These are phyloP conservation scores for Agrilus cyanescens DNA, from an alignment of 2,888 invertebrate species.

Conservation along the genomic window DNA sequence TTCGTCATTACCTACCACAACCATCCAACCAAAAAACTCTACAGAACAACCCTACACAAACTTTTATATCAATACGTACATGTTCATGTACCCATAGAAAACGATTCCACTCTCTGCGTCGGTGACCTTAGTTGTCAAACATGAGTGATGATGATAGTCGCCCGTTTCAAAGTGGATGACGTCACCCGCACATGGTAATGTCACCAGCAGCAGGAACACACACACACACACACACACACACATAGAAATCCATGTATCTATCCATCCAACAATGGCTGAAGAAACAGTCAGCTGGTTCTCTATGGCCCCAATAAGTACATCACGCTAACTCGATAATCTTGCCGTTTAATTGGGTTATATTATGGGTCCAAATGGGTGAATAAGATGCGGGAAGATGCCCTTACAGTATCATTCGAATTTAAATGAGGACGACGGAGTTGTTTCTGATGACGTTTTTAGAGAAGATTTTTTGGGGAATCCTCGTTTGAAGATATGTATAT, in stretches of 20 bases:
- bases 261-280: not conserved
- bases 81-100: constrained; percentile 3
- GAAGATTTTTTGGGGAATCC: too few relatives aligned
- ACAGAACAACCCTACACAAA: not conserved
- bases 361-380: too few relatives aligned
- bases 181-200: constrained; percentile 23
- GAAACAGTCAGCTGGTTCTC: not conserved
- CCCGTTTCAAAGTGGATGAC: constrained; percentile 15
- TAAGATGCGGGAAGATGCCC: too few relatives aligned
- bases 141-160: constrained; percentile 16
- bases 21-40: constrained; percentile 1
- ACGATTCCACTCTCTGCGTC: constrained; percentile 3
- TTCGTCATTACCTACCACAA: constrained; percentile 1
- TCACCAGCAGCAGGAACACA: constrained; percentile 14
- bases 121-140: constrained; percentile 22
- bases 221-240: not conserved
- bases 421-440: too few relatives aligned
- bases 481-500: too few relatives aligned
- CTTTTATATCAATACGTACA: not conserved
- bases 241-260: not conserved
- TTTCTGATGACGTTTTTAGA: too few relatives aligned
- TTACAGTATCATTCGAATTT: too few relatives aligned
- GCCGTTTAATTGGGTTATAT: too few relatives aligned
- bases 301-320: not conserved
- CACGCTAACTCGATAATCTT: too few relatives aligned